phyloP scores from a whole-genome alignment of 92 coral and sea anemone genomes.

The Montipora capitata region DNA sequence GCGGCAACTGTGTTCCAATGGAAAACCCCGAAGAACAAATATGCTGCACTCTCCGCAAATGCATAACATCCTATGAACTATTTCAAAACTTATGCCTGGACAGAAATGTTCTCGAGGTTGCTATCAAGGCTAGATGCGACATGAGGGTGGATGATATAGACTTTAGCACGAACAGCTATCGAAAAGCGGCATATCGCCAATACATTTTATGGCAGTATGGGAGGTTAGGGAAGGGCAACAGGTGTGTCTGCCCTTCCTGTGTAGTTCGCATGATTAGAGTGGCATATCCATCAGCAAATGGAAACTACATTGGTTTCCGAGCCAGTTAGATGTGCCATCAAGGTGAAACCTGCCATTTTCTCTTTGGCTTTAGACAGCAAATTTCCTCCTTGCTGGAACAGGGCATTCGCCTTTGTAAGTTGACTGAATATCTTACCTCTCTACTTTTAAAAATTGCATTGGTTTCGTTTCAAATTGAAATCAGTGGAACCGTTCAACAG shows the following conservation, averaged over 20 bases:
- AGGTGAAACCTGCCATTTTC: neutral
- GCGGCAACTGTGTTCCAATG: slow-evolving; percentile 57
- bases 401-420: no score
- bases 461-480: no score
- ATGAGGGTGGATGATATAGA: slow-evolving; percentile 69
- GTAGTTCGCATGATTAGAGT: slow-evolving; percentile 49
- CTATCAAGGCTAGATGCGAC: slow-evolving; percentile 75
- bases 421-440: no score
- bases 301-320: slow-evolving; percentile 70
- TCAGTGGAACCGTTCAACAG: no score
- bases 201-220: slow-evolving; percentile 69
- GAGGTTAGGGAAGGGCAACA: slow-evolving; percentile 63
- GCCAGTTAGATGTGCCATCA: neutral
- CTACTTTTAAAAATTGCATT: no score
- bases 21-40: slow-evolving; percentile 50
- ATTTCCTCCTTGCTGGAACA: no score
- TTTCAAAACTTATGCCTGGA: slow-evolving; percentile 65
- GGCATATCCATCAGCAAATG: slow-evolving; percentile 71
- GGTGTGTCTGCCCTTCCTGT: slow-evolving; percentile 73
- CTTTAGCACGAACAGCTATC: slow-evolving; percentile 39
- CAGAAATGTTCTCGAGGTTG: slow-evolving; percentile 25
- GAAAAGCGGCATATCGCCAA: slow-evolving; percentile 71
- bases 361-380: neutral
- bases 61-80: slow-evolving; percentile 13
- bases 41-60: slow-evolving; percentile 46